Conservation (phyloP, 2,888 invertebrate species). For the Carpatolechia fugitivella region DNA sequence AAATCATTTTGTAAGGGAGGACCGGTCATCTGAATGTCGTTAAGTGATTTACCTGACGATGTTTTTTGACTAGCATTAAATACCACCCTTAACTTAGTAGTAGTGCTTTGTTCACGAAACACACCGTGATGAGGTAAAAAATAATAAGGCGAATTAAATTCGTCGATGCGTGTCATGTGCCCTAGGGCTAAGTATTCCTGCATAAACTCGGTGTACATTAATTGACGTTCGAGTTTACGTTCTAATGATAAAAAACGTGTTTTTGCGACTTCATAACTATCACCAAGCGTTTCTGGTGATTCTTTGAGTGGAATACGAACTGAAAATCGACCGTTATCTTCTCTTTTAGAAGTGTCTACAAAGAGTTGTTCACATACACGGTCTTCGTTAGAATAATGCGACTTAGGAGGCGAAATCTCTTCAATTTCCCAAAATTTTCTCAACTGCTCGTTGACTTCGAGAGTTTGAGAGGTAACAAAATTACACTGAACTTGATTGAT, state of each 20-base stretch:
- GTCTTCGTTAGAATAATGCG: slow-evolving; percentile 9
- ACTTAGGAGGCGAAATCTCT: slow-evolving; percentile 6
- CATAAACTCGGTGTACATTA: slow-evolving; percentile 11
- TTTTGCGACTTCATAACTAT: not conserved
- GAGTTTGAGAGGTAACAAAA: slow-evolving; percentile 17
- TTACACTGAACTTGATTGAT: slow-evolving; percentile 19
- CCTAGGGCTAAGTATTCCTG: slow-evolving; percentile 17
- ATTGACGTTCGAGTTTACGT: slow-evolving; percentile 1
- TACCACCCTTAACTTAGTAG: too few species aligned
- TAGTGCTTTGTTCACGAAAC: not conserved
- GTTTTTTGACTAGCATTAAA: too few species aligned
- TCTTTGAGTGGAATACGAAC: slow-evolving; percentile 9
- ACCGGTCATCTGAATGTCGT: slow-evolving; percentile 29
- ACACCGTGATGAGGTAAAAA: slow-evolving; percentile 26
- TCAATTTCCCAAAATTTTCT: slow-evolving; percentile 23
- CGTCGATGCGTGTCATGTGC: slow-evolving; percentile 20
- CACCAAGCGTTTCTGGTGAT: slow-evolving; percentile 11
- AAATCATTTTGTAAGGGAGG: slow-evolving; percentile 31
- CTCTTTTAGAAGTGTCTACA: slow-evolving; percentile 11
- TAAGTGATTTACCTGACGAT: too few species aligned
- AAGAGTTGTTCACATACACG: slow-evolving; percentile 16
- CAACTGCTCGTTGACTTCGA: slow-evolving; percentile 13
- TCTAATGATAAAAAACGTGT: slow-evolving; percentile 15
- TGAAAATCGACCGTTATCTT: slow-evolving; percentile 7
- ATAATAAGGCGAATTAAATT: slow-evolving; percentile 17